Evolutionary conservation across 2,797 vertebrate species (phyloP).

Genomic region (Acipenser ruthenus): DNA sequence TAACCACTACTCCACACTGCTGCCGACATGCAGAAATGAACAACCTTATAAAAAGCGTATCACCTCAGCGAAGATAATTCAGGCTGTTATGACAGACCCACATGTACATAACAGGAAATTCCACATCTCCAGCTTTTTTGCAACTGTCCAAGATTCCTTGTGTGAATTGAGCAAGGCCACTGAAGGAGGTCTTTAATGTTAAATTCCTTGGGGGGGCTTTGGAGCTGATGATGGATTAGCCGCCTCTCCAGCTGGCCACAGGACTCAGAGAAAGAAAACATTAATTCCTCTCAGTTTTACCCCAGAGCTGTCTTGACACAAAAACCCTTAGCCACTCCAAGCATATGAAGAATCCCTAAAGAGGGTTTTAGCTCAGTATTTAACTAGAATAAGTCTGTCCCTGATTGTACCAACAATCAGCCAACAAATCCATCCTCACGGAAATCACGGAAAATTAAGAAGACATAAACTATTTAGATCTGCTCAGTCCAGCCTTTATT

Average conservation of each 20-base stretch:
- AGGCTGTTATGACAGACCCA: slow-evolving; percentile 6
- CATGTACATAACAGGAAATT: slow-evolving; percentile 10
- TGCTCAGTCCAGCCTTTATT: neutral
- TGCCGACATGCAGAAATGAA: neutral
- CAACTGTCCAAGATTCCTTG: slow-evolving; percentile 10
- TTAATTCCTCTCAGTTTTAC: slow-evolving; percentile 24
- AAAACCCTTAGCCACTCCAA: neutral
- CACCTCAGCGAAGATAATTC: slow-evolving; percentile 18
- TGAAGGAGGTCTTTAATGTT: slow-evolving; percentile 16
- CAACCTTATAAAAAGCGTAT: slow-evolving; percentile 19
- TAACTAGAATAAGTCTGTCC: slow-evolving; percentile 14
- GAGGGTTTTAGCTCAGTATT: slow-evolving; percentile 24
- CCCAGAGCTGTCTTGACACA: slow-evolving; percentile 1
- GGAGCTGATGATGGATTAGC: slow-evolving; percentile 23
- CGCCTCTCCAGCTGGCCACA: slow-evolving; percentile 17
- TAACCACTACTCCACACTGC: no score
- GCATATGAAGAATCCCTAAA: slow-evolving; percentile 2
- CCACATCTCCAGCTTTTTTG: neutral
- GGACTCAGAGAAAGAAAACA: slow-evolving; percentile 18
- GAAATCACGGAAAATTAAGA: slow-evolving; percentile 7
- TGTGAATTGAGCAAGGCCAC: slow-evolving; percentile 1
- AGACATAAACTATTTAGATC: slow-evolving; percentile 1
- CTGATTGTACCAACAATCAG: slow-evolving; percentile 18
- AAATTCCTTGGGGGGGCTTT: slow-evolving; percentile 19
- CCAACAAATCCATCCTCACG: neutral